Conservation (phyloP, 2,797 vertebrate genomes). For the Crax fasciolata region DNA sequence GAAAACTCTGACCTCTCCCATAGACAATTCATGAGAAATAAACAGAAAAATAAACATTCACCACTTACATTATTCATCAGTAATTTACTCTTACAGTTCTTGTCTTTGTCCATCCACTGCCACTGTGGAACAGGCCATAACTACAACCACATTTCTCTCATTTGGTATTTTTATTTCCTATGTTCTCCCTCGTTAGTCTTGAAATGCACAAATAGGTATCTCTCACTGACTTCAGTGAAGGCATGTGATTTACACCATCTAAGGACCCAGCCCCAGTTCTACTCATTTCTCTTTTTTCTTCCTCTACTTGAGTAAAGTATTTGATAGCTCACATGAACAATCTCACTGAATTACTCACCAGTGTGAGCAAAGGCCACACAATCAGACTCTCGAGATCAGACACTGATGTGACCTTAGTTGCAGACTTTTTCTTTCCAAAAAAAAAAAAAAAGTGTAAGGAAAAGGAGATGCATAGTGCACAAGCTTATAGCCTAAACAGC, state of each 20-base stretch:
- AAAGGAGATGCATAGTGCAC: not conserved
- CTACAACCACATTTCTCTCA: not conserved
- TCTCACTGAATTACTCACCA: not conserved
- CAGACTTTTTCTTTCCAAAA: not conserved
- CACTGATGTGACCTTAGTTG: not conserved
- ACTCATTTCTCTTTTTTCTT: not conserved
- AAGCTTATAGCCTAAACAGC: not conserved
- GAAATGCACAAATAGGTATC: not conserved
- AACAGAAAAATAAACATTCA: not conserved
- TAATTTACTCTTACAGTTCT: not conserved
- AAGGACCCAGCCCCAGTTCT: not conserved
- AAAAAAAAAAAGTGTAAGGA: not conserved
- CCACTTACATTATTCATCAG: not conserved
- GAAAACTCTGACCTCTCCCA: slow-evolving; percentile 10
- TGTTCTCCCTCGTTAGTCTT: not conserved
- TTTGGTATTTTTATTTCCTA: not conserved
- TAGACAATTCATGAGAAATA: not conserved
- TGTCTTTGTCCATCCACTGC: not conserved
- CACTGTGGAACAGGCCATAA: not conserved
- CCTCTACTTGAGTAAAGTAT: not conserved
- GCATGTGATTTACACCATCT: not conserved
- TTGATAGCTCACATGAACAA: not conserved
- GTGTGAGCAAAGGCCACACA: not conserved
- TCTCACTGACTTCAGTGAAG: not conserved
- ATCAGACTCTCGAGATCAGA: not conserved